phyloP scores from a whole-genome alignment of 2,888 invertebrate genomes.

The Mesorhabditis spiculigera region DNA sequence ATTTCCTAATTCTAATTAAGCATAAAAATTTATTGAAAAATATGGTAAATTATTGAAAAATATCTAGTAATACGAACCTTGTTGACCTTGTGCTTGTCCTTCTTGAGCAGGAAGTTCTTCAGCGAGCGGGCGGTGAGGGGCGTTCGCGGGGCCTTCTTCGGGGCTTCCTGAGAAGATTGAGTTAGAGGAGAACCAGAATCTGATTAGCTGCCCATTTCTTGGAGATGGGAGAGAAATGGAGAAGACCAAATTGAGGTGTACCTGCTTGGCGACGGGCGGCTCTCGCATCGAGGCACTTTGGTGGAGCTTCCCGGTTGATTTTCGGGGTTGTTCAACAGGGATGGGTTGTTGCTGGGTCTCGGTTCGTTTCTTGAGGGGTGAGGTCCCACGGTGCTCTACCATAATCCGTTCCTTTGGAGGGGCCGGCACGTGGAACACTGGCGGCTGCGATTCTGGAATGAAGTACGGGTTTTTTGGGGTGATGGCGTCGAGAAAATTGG shows the following conservation, averaged over 20 bases:
- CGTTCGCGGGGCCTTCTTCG: not conserved
- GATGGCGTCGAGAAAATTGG: no score
- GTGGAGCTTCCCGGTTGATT: not conserved
- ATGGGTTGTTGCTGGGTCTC: not conserved
- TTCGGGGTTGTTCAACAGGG: not conserved
- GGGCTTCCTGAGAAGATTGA: not conserved
- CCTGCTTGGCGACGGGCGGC: not conserved
- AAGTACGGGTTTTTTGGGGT: not conserved
- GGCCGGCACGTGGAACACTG: not conserved
- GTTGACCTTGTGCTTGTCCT: not conserved
- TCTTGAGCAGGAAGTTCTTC: conserved; percentile 3
- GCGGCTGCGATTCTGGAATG: not conserved
- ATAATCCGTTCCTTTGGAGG: not conserved
- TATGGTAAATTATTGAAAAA: no score
- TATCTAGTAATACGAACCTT: not conserved
- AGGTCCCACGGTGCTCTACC: not conserved
- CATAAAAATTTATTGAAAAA: no score
- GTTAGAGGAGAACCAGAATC: no score
- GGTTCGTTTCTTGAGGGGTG: not conserved
- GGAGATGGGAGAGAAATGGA: no score
- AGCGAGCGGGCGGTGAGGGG: not conserved
- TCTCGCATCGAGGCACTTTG: not conserved
- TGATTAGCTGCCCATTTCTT: no score
- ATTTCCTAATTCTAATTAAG: no score
- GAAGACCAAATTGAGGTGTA: no score